Evolutionary conservation across 2,797 vertebrate species (phyloP).

Genomic region (Tamandua tetradactyla): DNA sequence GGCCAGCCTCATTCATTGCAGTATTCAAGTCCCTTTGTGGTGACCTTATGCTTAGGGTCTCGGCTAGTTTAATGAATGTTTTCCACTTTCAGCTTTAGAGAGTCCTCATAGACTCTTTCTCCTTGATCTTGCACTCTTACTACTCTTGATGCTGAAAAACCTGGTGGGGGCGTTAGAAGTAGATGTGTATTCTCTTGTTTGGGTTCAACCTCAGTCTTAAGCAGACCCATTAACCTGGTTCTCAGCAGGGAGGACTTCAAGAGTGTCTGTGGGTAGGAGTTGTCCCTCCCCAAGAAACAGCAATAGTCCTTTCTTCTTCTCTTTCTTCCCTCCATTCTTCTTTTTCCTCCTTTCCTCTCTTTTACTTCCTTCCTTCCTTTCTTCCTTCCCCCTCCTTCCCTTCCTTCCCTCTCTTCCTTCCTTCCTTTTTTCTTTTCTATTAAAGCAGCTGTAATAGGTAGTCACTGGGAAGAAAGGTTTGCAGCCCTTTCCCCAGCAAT

Average conservation of each 20-base stretch:
- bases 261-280: accelerated
- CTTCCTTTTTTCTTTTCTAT: neutral
- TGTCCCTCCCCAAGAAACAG: neutral
- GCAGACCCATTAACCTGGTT: accelerated
- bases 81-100: too few relatives aligned
- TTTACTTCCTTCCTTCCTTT: neutral
- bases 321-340: neutral
- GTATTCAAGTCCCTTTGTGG: too few relatives aligned
- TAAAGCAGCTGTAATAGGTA: neutral
- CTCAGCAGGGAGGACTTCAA: neutral
- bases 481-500: accelerated
- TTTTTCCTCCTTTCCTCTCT: neutral
- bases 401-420: neutral
- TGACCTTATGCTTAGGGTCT: too few relatives aligned
- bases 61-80: too few relatives aligned
- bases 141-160: too few relatives aligned
- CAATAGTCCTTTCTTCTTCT: too few relatives aligned
- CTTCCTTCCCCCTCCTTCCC: neutral
- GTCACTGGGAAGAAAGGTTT: neutral
- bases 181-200: neutral
- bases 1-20: too few relatives aligned
- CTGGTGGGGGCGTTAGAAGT: too few relatives aligned
- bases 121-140: too few relatives aligned
- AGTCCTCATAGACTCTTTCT: too few relatives aligned
- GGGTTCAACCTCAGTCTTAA: neutral